Base-by-base conservation (phyloP, 30 jellyfish, hydroid and myxozoan species). In the Hydractinia echinata region DNA sequence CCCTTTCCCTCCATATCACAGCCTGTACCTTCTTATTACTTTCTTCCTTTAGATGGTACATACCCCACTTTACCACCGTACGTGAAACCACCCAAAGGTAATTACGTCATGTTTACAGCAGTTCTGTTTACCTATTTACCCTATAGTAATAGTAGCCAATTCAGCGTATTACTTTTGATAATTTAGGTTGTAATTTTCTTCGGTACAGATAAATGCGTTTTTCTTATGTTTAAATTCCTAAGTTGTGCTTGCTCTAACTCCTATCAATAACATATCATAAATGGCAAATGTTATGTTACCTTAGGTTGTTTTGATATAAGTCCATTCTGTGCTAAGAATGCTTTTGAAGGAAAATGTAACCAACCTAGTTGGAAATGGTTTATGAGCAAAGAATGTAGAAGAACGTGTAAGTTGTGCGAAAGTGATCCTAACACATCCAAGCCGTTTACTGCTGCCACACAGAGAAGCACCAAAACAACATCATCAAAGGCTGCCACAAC, bases 271-370 rank as follows among this genome's bases (percentile, higher is more conserved):
- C 44, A 30, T 30, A 30, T 30, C 44, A 30, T 30, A 30, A 30
- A 30, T 30, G 44, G 44, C 44, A 30, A 30, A 30, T 30, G 44
- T 30, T 30, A 30, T 30, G 44, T 30, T 30, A 30, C 44, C 39
- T 13, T 51, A 64, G 74, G 74, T 64, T 64, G 74, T 64, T 64
- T n/a, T 64, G 74, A 64, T 13, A 64, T 64, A 7, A 64, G 74
- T 64, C 74, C 74, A 64, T 64, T 64, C 39, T 64, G 74, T 64
- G 74, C 74, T 6, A 64, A 64, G 39, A 64, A 64, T 13, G 74
- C 74, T 64, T 51, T n/a, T 13, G 74, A 64, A 64, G 74, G 74
- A 64, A 64, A 13, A 64, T 64, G 74, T 51, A 64, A 64, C 39
- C 10, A 64, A 4, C 74, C 18, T n/a, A n/a, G 51, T 64, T 64